A percentile compares a stretch with the other conserved stretches of the same genome.
Evolutionary conservation across 2,888 invertebrate species (phyloP).

Genomic region (Drosophila pseudotakahashii): DNA sequence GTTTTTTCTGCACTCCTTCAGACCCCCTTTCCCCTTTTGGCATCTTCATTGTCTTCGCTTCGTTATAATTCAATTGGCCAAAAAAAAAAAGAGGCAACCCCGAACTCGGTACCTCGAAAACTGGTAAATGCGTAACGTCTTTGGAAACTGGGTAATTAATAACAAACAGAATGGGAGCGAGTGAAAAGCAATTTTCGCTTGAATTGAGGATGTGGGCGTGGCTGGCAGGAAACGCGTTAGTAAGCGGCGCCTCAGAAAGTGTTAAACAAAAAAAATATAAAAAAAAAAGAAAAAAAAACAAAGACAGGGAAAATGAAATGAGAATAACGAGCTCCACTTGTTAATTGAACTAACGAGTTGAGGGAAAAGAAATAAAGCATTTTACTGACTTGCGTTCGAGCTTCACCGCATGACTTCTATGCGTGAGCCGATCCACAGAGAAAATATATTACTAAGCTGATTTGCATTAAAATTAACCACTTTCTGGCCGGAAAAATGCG

Average conservation of each 20-base stretch:
- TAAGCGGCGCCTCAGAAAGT: conserved; percentile 73
- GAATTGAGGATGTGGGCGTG: conserved; percentile 75
- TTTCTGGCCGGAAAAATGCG: background rate
- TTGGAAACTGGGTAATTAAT: conserved; percentile 68
- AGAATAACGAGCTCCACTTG: conserved; percentile 34
- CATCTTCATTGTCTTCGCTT: conserved; percentile 54
- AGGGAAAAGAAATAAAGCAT: conserved; percentile 15
- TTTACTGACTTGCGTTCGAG: conserved; percentile 7
- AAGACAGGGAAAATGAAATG: conserved; percentile 20
- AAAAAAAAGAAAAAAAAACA: conserved; percentile 16
- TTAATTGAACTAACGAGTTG: conserved; percentile 41
- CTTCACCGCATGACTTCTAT: conserved; percentile 8
- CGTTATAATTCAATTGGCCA: conserved; percentile 74
- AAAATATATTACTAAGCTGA: background rate
- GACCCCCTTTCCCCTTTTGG: background rate
- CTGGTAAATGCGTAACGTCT: conserved; percentile 41
- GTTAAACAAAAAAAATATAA: conserved; percentile 47
- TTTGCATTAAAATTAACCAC: conserved; percentile 10
- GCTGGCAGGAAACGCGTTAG: conserved; percentile 68
- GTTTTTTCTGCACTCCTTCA: conserved; percentile 7
- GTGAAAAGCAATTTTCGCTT: conserved; percentile 64
- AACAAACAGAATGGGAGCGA: conserved; percentile 63
- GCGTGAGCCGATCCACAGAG: background rate
- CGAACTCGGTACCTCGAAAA: conserved; percentile 18
- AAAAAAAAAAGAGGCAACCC: conserved; percentile 22